Conservation (phyloP, 2,113 vertebrate species). For the Poecilia latipinna region DNA sequence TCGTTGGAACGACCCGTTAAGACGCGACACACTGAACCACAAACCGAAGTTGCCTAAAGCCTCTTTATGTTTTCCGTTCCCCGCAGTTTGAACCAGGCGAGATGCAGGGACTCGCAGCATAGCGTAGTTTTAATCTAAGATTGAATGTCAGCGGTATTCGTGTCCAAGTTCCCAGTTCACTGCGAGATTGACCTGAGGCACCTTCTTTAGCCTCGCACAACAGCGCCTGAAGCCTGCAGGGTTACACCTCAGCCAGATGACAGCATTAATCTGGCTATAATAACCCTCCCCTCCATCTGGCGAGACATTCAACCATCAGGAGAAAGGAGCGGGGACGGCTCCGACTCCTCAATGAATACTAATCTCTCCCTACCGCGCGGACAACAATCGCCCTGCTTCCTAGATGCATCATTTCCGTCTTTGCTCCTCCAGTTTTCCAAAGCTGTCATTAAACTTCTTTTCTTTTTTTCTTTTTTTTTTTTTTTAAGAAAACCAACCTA, state of each 20-base stretch:
- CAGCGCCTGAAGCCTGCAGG: slow-evolving; percentile 33
- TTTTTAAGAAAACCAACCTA: slow-evolving; percentile 28
- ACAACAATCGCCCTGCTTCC: slow-evolving; percentile 7
- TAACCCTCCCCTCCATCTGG: slow-evolving; percentile 68
- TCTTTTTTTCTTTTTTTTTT: slow-evolving; percentile 1
- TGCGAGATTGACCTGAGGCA: slow-evolving; percentile 56
- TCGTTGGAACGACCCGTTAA: not conserved
- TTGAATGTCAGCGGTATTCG: slow-evolving; percentile 20
- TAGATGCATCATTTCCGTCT: slow-evolving; percentile 4
- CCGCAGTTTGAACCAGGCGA: slow-evolving; percentile 15
- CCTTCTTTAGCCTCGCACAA: slow-evolving; percentile 60
- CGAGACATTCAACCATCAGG: slow-evolving; percentile 49
- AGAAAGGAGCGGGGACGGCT: slow-evolving; percentile 48
- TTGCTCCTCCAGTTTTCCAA: not conserved
- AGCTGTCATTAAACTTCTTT: slow-evolving; percentile 38
- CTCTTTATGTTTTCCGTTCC: not conserved
- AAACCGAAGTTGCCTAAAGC: not conserved
- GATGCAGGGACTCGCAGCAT: slow-evolving; percentile 2
- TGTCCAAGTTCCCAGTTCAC: slow-evolving; percentile 16
- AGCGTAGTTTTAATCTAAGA: slow-evolving; percentile 46
- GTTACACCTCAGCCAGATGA: slow-evolving; percentile 70
- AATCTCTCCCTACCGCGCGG: slow-evolving; percentile 47
- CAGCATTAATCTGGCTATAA: slow-evolving; percentile 65
- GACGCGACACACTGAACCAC: not conserved
- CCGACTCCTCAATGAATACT: slow-evolving; percentile 63